Base-by-base conservation (phyloP, 2,888 invertebrate species). In the Trissolcus brochymenae region DNA sequence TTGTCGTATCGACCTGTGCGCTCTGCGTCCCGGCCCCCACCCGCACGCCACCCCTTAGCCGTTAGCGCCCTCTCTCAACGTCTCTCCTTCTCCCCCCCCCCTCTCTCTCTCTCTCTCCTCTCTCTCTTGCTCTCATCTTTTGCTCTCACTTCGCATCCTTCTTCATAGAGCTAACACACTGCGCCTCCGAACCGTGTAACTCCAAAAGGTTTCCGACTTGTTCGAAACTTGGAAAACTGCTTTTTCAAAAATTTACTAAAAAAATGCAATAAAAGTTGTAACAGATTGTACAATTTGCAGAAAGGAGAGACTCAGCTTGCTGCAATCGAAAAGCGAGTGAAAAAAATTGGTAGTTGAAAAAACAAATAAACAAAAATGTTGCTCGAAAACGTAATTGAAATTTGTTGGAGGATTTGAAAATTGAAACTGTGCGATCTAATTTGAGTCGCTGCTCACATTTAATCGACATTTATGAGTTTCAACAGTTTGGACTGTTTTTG, bases 1-100 rank as follows among this genome's bases (percentile, higher is more conserved):
- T 85, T 84, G 85, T 83, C 84, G 85, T 86, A 86, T 86, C 86
- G 85, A 86, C 86, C 86, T 84, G 83, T 80, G 81, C 62, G 57
- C 68, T 81, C 82, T 75, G 74, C 72, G 14, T 46, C 60, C 49
- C 49, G 14, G n/a, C 49, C n/a, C 51, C 51, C 51, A 51, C 16
- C 51, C 51, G 66, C 40, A 21, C 35, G 11, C 49, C 17, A 51
- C 51, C 51, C 19, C 51, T 51, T 51, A 41, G 55, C 56, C 67
- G 56, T 46, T 40, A 53, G 62, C 64, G 62, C 67, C 57, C 59
- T 53, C 53, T 65, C 64, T 73, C 70, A 54, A 41, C 17, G 6
- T 53, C 43, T 43, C 29, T 25, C 21, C 2, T 53, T 21, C 41
- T 53, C 62, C 21, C 35, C 40, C 35, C 49, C 16, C 6, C 61